Conservation (phyloP, 1,140 invertebrate species). For the Pteromalus puparum region DNA sequence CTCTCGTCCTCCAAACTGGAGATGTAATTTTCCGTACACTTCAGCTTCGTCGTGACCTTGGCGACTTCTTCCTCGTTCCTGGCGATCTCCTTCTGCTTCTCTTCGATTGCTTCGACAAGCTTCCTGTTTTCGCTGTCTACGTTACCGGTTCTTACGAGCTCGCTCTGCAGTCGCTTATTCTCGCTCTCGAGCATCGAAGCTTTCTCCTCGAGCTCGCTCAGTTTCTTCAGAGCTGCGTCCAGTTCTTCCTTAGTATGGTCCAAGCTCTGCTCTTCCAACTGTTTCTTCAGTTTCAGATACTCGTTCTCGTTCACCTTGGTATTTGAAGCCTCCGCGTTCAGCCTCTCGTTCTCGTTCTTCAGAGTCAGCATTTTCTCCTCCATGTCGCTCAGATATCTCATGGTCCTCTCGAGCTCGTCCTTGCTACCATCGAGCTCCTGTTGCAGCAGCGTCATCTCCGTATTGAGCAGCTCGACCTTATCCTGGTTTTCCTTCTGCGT, state of each 20-base stretch:
- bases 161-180: slow-evolving; percentile 26
- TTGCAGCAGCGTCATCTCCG: slow-evolving; percentile 69
- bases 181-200: slow-evolving; percentile 48
- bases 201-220: slow-evolving; percentile 59
- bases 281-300: slow-evolving; percentile 67
- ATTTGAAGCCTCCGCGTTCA: background rate
- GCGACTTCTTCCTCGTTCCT: background rate
- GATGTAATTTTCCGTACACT: slow-evolving; percentile 7
- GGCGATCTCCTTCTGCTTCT: background rate
- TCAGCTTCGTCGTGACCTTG: background rate
- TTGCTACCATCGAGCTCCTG: slow-evolving; percentile 70
- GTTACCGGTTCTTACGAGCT: background rate
- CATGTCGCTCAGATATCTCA: background rate
- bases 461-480: slow-evolving; percentile 71
- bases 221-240: slow-evolving; percentile 39
- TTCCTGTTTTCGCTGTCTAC: slow-evolving; percentile 24
- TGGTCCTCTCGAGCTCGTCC: slow-evolving; percentile 31
- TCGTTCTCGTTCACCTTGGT: slow-evolving; percentile 66
- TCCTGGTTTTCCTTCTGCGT: slow-evolving; percentile 65
- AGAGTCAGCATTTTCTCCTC: background rate
- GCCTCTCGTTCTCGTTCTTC: background rate
- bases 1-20: slow-evolving; percentile 41
- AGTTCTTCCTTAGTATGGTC: background rate
- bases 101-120: slow-evolving; percentile 4
- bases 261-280: slow-evolving; percentile 56